Evolutionary conservation across 2,113 vertebrate species (phyloP).

Genomic region (Catharus minimus): DNA sequence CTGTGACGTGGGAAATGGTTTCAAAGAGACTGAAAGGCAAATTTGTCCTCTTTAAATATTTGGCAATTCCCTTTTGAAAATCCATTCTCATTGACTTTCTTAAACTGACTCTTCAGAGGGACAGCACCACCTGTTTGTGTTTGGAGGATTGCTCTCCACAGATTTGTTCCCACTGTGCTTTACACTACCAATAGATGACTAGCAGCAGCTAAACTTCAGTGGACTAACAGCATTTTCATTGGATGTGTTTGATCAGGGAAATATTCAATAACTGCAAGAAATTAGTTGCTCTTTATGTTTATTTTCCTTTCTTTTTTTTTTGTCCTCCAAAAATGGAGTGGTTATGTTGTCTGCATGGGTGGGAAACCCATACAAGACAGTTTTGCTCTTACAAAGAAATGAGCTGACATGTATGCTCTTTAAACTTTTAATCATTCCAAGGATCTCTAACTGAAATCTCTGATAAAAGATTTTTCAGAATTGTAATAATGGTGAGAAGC

Average conservation of each 20-base stretch:
- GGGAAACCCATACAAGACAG: not conserved
- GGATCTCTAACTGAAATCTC: not conserved
- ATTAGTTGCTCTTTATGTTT: not conserved
- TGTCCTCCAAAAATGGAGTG: accelerated
- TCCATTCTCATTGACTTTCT: not conserved
- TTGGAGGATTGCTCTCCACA: not conserved
- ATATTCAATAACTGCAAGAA: not conserved
- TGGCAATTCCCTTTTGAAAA: not conserved
- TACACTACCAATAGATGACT: not conserved
- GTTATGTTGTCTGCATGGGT: not conserved
- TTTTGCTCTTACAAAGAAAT: not conserved
- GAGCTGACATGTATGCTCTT: not conserved
- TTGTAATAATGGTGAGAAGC: not conserved
- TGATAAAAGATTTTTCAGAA: not conserved
- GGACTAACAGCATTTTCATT: not conserved
- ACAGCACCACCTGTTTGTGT: not conserved
- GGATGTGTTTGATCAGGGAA: not conserved
- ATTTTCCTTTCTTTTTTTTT: not conserved
- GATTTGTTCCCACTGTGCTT: not conserved
- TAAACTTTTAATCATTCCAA: not conserved
- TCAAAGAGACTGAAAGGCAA: not conserved
- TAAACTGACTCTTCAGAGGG: not conserved
- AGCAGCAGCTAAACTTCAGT: not conserved
- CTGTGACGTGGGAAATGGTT: not conserved
- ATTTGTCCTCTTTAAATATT: not conserved